phyloP scores from a whole-genome alignment of 1,140 invertebrate species.

The Chrysoperla carnea region DNA sequence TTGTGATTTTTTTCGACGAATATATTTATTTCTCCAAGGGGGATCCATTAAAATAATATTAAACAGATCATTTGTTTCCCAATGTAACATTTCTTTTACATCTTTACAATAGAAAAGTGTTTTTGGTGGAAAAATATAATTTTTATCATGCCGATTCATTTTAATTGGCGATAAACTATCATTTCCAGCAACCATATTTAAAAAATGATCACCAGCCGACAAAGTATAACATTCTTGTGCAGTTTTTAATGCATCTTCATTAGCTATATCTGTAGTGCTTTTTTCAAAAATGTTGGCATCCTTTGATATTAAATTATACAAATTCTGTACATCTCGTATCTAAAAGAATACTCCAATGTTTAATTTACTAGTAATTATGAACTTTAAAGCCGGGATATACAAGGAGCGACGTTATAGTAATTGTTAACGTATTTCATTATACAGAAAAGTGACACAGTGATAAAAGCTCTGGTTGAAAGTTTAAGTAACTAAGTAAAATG shows the following conservation, averaged over 20 bases:
- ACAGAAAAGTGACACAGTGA: no score
- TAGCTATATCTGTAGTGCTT: not conserved
- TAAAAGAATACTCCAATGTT: no score
- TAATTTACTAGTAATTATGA: no score
- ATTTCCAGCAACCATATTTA: conserved; percentile 11
- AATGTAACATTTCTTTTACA: conserved; percentile 8
- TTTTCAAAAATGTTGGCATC: no score
- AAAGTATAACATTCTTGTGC: conserved; percentile 11
- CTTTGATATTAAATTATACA: no score
- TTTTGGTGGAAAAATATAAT: conserved; percentile 17
- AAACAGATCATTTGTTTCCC: conserved; percentile 27
- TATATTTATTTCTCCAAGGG: conserved; percentile 88
- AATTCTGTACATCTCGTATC: no score
- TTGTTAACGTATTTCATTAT: no score
- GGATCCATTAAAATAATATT: conserved; percentile 79
- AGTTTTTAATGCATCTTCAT: conserved; percentile 8
- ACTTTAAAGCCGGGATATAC: no score
- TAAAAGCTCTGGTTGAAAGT: no score
- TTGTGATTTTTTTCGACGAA: conserved; percentile 53
- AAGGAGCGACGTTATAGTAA: no score
- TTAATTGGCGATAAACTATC: conserved; percentile 6
- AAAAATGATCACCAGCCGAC: conserved; percentile 6
- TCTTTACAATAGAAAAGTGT: conserved; percentile 16
- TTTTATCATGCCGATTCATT: conserved; percentile 6
- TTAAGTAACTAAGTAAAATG: no score